phyloP scores from a whole-genome alignment of 1,140 invertebrate genomes.

The Aphaenogaster ashmeadi region DNA sequence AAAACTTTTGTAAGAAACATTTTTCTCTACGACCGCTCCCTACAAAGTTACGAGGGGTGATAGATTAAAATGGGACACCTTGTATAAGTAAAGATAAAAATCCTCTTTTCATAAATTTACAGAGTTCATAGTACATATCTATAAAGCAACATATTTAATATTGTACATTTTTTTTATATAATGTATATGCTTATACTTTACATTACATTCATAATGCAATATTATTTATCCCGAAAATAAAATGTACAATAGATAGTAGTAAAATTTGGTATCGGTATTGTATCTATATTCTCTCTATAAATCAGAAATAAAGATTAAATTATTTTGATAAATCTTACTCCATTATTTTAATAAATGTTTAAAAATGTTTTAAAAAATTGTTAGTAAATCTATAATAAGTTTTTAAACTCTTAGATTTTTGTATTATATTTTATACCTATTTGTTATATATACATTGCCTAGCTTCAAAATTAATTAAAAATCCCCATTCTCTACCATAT shows the following conservation, averaged over 20 bases:
- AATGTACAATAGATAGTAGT: not conserved
- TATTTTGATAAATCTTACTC: not conserved
- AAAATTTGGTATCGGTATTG: not conserved
- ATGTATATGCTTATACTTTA: not conserved
- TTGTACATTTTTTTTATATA: not conserved
- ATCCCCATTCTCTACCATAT: not conserved
- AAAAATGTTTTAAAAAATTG: not conserved
- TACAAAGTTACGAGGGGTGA: too few species aligned
- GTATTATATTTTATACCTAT: not conserved
- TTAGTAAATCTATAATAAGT: not conserved
- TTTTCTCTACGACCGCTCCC: too few species aligned
- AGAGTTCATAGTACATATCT: not conserved
- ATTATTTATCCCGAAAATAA: not conserved
- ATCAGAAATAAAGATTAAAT: not conserved
- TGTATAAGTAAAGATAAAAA: too few species aligned
- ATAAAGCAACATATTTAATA: not conserved
- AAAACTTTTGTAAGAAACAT: too few species aligned
- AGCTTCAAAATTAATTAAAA: slow-evolving; percentile 25
- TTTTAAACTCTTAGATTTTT: not conserved
- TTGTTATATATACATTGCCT: not conserved
- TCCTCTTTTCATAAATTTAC: not conserved
- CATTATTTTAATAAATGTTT: not conserved
- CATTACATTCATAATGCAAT: not conserved
- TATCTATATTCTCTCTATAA: not conserved
- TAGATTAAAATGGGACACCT: too few species aligned